These are phyloP conservation scores for Neomorphus geoffroyi DNA, from an alignment of 2,797 vertebrate species.

Conservation along the genomic window DNA sequence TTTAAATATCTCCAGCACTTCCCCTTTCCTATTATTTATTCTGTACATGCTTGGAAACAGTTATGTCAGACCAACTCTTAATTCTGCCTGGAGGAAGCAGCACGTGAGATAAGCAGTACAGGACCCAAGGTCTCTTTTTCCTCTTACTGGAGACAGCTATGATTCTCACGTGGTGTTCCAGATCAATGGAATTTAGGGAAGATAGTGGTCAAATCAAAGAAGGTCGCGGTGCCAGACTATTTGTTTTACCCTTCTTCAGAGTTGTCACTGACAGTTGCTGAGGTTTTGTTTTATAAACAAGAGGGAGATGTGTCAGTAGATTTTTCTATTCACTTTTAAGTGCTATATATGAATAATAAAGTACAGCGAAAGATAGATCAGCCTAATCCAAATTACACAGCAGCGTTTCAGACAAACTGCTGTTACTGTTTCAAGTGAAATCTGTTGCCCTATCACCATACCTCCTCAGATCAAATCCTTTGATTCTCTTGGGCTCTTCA, in stretches of 20 bases:
- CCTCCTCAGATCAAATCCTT: neutral
- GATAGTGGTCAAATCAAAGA: neutral
- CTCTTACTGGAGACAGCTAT: neutral
- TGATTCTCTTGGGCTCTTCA: neutral
- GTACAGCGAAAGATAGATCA: neutral
- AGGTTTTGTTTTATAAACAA: neutral
- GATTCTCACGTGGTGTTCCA: fast-evolving
- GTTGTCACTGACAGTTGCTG: neutral
- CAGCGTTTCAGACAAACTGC: neutral
- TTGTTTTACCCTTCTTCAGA: neutral
- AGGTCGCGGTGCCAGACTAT: neutral
- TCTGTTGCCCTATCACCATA: neutral
- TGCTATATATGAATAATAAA: neutral
- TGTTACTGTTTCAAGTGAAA: neutral
- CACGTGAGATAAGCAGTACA: neutral
- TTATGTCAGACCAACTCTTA: neutral
- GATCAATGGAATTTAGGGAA: neutral
- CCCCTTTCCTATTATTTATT: neutral
- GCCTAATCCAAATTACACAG: neutral
- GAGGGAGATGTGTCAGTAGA: neutral
- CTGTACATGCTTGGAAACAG: neutral
- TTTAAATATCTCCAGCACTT: neutral
- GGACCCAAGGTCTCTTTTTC: neutral
- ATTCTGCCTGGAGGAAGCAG: neutral
- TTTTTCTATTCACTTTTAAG: neutral